A percentile compares a stretch with the other conserved stretches of the same genome.
Conservation (phyloP, 2,888 invertebrate genomes). For the Eupithecia centaureata region DNA sequence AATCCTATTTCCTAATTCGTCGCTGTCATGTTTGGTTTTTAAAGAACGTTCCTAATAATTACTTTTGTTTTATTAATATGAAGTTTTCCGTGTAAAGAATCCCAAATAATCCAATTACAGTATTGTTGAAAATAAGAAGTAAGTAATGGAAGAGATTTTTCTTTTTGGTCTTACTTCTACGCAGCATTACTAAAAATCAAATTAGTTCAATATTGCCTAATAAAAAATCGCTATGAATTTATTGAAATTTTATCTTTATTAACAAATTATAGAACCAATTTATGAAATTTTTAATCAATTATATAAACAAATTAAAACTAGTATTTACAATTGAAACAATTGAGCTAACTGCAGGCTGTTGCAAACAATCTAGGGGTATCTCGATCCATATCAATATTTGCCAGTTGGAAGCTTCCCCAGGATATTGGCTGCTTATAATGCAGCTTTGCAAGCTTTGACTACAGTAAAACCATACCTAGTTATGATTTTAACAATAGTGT, state of each 20-base stretch:
- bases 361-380: no score
- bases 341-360: no score
- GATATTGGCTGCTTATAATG: no score
- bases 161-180: not conserved
- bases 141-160: not conserved
- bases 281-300: no score
- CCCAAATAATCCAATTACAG: not conserved
- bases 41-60: not conserved
- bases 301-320: no score
- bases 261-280: no score
- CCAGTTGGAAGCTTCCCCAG: no score
- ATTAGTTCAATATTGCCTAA: not conserved
- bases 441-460: not conserved
- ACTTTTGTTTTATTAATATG: not conserved
- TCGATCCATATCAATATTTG: no score
- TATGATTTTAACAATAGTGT: not conserved
- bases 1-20: constrained; percentile 1
- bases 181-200: not conserved
- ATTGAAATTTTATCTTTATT: no score
- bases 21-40: not conserved
- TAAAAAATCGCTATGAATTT: no score
- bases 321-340: no score
- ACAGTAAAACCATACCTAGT: not conserved
- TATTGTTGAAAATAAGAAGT: not conserved
- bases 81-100: not conserved